phyloP scores from a whole-genome alignment of 2,797 vertebrate genomes.

The Brachyrhaphis roseni region DNA sequence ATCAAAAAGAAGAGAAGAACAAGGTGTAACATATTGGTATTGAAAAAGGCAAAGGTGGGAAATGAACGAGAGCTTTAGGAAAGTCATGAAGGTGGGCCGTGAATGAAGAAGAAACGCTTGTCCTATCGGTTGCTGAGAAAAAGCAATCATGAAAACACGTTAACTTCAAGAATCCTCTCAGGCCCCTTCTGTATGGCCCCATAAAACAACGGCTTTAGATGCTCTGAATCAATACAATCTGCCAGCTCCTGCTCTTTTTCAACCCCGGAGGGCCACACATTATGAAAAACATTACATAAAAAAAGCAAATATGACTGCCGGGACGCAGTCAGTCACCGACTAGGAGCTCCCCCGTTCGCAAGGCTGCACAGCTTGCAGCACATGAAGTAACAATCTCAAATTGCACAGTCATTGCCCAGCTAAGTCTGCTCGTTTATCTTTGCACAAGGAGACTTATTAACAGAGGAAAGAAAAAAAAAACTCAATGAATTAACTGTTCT shows the following conservation, averaged over 20 bases:
- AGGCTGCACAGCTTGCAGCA: constrained; percentile 11
- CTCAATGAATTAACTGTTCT: constrained; percentile 51
- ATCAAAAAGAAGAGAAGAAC: not conserved
- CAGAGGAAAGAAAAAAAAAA: constrained; percentile 16
- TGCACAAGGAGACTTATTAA: constrained; percentile 58
- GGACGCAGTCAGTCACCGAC: constrained; percentile 42
- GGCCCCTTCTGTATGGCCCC: constrained; percentile 56
- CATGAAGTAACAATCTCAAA: constrained; percentile 38
- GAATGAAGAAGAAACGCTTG: constrained; percentile 36
- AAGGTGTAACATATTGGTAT: not conserved
- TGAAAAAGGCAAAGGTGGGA: not conserved
- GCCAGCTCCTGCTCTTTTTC: constrained; percentile 61
- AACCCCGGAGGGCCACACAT: constrained; percentile 67
- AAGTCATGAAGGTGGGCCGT: not conserved
- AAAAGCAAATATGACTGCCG: constrained; percentile 70
- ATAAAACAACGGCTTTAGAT: constrained; percentile 70
- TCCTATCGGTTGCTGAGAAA: constrained; percentile 49
- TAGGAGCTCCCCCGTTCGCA: constrained; percentile 1
- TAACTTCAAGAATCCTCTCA: constrained; percentile 57
- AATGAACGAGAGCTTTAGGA: not conserved
- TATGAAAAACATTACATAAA: constrained; percentile 78
- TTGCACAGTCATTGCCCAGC: constrained; percentile 41
- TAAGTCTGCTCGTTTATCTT: constrained; percentile 35
- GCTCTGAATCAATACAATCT: constrained; percentile 79
- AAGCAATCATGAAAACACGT: constrained; percentile 65